Base-by-base conservation (phyloP, 2,113 vertebrate genomes). In the Rattus rattus region DNA sequence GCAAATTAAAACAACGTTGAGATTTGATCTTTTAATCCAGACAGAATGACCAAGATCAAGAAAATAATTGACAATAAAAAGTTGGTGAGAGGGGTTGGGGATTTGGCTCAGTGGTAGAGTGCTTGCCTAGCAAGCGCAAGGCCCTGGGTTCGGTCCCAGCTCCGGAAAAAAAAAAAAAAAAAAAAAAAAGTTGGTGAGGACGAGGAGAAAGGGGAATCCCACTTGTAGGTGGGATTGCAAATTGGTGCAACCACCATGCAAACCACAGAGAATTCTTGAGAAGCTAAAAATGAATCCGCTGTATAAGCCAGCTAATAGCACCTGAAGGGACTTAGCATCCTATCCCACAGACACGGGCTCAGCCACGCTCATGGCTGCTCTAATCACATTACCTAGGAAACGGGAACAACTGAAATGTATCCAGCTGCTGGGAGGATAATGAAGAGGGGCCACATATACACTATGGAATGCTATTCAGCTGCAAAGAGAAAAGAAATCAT, bases 221-320 rank as follows among this genome's bases (percentile, higher is more conserved):
- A 20, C 4, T 63, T 65, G 56, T 43, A 43, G 14, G 59, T 43
- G 59, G 81, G 39, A 85, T 17, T 20, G 59, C 83, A 85, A 20
- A 65, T 63, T 43, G 56, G n/a, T 47, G 83, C 16, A 65, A 39
- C 83, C 59, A 65, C 26, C 30, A 65, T 85, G 83, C 59, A 85
- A 85, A 85, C 22, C 59, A 85, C 83, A 65, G 39, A 61, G 80
- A 47, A 85, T 85, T 85, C 83, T 85, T 65, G 59, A 65, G 83
- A 85, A 30, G 59, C 59, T 85, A 85, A 85, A 85, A 85, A 85
- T 65, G 83, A 63, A 19, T 28, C 20, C 14, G 14, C 24, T 26
- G 0, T 30, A 84, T 20, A n/a, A 43, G 7, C 5, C 83, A 19
- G 39, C 59, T 85, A 5, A 5, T 47, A 17, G 39, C 8, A 5